Percentiles rank a stretch among this genome's conserved stretches.
phyloP scores from a whole-genome alignment of 2,797 vertebrate genomes.

The Anabas testudineus region DNA sequence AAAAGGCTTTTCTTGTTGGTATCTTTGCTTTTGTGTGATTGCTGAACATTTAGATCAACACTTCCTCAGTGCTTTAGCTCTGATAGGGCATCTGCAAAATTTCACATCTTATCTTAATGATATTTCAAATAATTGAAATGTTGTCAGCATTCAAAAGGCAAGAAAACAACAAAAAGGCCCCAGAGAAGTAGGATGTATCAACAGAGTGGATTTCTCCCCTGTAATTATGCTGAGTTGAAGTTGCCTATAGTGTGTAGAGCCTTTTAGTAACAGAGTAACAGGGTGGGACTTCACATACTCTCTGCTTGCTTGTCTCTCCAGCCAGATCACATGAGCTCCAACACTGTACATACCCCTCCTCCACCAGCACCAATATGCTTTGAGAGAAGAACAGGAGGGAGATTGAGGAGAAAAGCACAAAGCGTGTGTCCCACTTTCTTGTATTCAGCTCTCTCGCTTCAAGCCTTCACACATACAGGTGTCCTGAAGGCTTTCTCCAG shows the following conservation, averaged over 20 bases:
- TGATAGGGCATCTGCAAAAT: not conserved
- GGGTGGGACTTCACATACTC: slow-evolving; percentile 59
- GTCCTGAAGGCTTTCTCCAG: slow-evolving; percentile 54
- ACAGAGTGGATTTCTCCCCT: slow-evolving; percentile 14
- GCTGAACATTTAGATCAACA: not conserved
- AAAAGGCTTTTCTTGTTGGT: not conserved
- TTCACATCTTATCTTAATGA: not conserved
- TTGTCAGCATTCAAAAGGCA: not conserved
- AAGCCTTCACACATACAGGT: slow-evolving; percentile 32
- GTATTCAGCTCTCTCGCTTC: slow-evolving; percentile 31
- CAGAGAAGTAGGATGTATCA: not conserved
- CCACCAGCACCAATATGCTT: slow-evolving; percentile 42
- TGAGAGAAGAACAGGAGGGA: slow-evolving; percentile 51
- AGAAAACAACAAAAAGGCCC: not conserved
- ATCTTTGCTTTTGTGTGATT: not conserved
- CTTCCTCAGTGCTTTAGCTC: not conserved
- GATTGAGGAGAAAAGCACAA: slow-evolving; percentile 51
- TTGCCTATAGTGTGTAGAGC: slow-evolving; percentile 4
- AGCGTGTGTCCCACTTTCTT: slow-evolving; percentile 59
- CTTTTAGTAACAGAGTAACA: slow-evolving; percentile 39
- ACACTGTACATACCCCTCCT: slow-evolving; percentile 71
- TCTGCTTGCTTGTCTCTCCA: slow-evolving; percentile 48
- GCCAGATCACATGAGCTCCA: slow-evolving; percentile 71
- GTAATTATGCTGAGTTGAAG: slow-evolving; percentile 4
- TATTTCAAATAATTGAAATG: not conserved